A percentile compares a stretch with the other conserved stretches of the same genome.
phyloP scores from a whole-genome alignment of 1,140 invertebrate genomes.

The Drosophila fuyamai region DNA sequence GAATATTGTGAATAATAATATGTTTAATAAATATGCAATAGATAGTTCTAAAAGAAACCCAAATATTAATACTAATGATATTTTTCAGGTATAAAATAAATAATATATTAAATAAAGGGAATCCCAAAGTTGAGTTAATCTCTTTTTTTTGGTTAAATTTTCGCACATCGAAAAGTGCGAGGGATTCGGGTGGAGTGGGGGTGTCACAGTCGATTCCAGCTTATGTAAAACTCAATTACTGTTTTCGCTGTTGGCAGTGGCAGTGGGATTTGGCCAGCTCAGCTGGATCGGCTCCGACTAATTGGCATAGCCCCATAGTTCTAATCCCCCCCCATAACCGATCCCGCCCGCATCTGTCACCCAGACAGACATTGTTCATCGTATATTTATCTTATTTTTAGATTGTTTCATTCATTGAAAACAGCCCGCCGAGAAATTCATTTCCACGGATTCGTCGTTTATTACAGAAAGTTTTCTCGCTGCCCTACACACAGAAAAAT shows the following conservation, averaged over 20 bases:
- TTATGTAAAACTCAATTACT: constrained; percentile 46
- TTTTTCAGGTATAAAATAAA: too few species aligned
- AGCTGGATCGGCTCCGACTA: constrained; percentile 38
- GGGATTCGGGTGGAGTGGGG: not conserved
- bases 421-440: constrained; percentile 33
- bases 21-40: too few species aligned
- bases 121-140: not conserved
- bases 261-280: constrained; percentile 24
- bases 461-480: constrained; percentile 37
- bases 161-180: constrained; percentile 21
- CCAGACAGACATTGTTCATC: constrained; percentile 48
- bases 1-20: too few species aligned
- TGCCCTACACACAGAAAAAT: constrained; percentile 6
- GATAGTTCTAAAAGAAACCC: too few species aligned
- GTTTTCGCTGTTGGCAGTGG: constrained; percentile 27
- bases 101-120: not conserved
- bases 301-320: constrained; percentile 55
- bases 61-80: too few species aligned
- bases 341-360: constrained; percentile 46
- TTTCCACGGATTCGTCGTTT: constrained; percentile 32
- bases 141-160: constrained; percentile 22
- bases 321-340: constrained; percentile 31
- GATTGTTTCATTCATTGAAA: constrained; percentile 48
- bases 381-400: constrained; percentile 53
- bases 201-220: constrained; percentile 30